Evolutionary conservation across 2,888 invertebrate species (phyloP).

Genomic region (Notodonta dromedarius): DNA sequence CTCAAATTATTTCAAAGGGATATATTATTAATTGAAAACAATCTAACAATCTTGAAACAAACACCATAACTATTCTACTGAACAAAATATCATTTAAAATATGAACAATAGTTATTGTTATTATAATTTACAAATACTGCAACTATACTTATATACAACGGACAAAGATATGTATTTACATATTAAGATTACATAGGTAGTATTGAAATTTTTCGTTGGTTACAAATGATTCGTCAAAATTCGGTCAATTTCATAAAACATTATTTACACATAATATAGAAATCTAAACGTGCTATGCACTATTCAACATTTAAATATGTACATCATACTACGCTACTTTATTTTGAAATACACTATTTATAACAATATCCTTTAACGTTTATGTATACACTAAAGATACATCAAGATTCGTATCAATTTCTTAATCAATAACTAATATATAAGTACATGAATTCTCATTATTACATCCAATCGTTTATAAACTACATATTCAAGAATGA

Average conservation of each 20-base stretch:
- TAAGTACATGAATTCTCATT: constrained; percentile 15
- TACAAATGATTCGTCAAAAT: constrained; percentile 53
- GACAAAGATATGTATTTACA: constrained; percentile 71
- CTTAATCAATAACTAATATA: constrained; percentile 5
- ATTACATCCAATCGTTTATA: constrained; percentile 21
- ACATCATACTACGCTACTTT: constrained; percentile 36
- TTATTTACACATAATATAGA: constrained; percentile 52
- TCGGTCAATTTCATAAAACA: constrained; percentile 46
- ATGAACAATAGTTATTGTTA: constrained; percentile 37
- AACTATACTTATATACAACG: constrained; percentile 55
- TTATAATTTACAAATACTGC: constrained; percentile 44
- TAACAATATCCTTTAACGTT: constrained; percentile 23
- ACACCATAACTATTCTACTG: constrained; percentile 33
- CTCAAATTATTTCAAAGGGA: constrained; percentile 83
- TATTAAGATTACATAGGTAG: constrained; percentile 40
- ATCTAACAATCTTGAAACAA: constrained; percentile 35
- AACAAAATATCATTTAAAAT: constrained; percentile 29
- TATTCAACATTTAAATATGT: constrained; percentile 50
- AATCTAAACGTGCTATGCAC: constrained; percentile 68
- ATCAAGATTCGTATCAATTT: constrained; percentile 32
- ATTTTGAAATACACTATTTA: constrained; percentile 27
- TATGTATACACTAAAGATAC: constrained; percentile 23
- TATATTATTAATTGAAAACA: constrained; percentile 55
- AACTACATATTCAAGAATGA: constrained; percentile 44
- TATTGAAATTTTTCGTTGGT: constrained; percentile 58